Conservation (phyloP, 1,140 invertebrate species). For the Bactericera cockerelli region DNA sequence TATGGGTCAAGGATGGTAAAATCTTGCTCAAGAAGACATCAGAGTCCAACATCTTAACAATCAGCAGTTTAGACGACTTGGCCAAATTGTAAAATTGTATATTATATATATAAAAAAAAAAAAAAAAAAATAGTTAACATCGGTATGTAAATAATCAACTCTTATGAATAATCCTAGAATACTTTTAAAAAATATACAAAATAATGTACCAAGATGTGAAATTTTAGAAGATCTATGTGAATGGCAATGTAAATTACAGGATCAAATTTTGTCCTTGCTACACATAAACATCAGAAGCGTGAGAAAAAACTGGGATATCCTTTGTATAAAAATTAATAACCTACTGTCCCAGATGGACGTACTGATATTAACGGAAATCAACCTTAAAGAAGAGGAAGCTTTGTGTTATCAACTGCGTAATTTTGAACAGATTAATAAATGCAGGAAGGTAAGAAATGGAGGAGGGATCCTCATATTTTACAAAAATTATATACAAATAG, state of each 20-base stretch:
- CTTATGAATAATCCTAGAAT: too few relatives aligned
- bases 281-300: background rate
- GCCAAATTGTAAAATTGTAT: too few relatives aligned
- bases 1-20: background rate
- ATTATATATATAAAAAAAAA: too few relatives aligned
- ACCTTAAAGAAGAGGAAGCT: background rate
- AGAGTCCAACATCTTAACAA: background rate
- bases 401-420: background rate
- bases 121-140: too few relatives aligned
- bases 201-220: too few relatives aligned
- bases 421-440: background rate
- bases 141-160: too few relatives aligned
- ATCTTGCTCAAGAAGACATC: background rate
- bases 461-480: background rate
- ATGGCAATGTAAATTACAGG: background rate
- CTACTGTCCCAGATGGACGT: background rate
- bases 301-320: background rate
- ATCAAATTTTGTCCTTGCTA: background rate
- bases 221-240: background rate
- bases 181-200: too few relatives aligned
- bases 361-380: background rate
- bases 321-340: background rate
- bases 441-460: background rate
- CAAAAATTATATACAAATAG: background rate
- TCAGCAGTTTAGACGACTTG: background rate